A percentile compares a stretch with the other conserved stretches of the same genome.
These are phyloP conservation scores for Climacteris rufus DNA, from an alignment of 2,113 vertebrate genomes.

Conservation along the genomic window DNA sequence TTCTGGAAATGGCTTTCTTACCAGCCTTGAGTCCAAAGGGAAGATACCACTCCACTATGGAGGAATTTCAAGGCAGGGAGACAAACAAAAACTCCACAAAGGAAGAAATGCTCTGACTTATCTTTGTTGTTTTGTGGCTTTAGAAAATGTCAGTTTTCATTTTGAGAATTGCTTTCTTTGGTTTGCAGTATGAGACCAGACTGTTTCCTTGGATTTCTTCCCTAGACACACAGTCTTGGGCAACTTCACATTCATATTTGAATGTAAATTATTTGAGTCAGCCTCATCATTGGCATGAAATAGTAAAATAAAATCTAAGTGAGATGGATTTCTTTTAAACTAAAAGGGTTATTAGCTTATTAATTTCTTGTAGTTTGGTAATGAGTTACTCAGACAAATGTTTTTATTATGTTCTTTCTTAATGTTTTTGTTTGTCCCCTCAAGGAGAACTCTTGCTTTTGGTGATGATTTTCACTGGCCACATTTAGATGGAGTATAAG, in stretches of 20 bases:
- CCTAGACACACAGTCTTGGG: not conserved
- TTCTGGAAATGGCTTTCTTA: not conserved
- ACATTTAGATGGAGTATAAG: not conserved
- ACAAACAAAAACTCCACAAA: not conserved
- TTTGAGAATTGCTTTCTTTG: not conserved
- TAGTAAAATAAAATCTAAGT: not conserved
- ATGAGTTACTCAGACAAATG: not conserved
- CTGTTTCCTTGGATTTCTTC: constrained; percentile 16
- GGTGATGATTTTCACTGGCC: not conserved
- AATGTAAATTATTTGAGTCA: not conserved
- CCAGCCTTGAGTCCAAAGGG: not conserved
- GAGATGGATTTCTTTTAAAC: not conserved
- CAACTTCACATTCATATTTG: not conserved
- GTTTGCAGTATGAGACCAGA: not conserved
- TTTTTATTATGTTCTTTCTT: not conserved
- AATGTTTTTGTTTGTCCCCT: not conserved
- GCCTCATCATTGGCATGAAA: not conserved
- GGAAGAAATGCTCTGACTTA: not conserved
- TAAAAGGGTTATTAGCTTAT: not conserved
- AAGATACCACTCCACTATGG: not conserved
- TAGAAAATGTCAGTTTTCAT: not conserved
- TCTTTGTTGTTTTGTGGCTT: constrained; percentile 1
- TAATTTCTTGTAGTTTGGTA: not conserved
- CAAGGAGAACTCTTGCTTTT: not conserved
- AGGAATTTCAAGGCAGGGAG: not conserved